Base-by-base conservation (phyloP, 2,888 invertebrate genomes). In the Nebria brevicollis region DNA sequence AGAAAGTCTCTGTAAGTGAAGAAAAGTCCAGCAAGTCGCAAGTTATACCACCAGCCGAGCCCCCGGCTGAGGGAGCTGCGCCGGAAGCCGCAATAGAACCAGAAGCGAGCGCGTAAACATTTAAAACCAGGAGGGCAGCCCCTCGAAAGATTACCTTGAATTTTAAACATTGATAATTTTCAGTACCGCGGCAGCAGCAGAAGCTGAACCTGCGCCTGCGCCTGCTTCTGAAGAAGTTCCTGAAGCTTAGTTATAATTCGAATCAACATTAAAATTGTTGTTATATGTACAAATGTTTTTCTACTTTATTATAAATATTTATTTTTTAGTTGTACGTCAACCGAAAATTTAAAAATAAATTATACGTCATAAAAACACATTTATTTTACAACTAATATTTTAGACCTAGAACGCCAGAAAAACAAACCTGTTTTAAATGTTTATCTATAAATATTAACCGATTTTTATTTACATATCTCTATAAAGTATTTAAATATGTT, bases 181-280 rank as follows among this genome's bases (percentile, higher is more conserved):
- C 68, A 68, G 68, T n/a, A 20, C 68, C 26, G 26, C 13, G 68
- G 73, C 68, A 68, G 82, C 72, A 75, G 82, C 15, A 26, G 82
- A 73, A 20, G 20, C 15, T 25, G 82, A 41, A 75, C 11, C 75
- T 13, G n/a, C 77, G 25, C 68, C 78, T 43, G 82, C 76, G 41
- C 72, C 80, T n/a, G 81, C 76, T 1, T 80, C 20, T 42, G 83
- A 81, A 83, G 74, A 41, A 73, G 77, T 72, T 11, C 68, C 41
- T 11, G 68, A 66, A 26, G 81, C 66, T 11, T 75, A 81, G 13
- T 8, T 54, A 54, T 54, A 7, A 54, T 54, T 54, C 7, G 54
- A 54, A 54, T 54, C 11, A 54, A 54, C 54, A 66, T 76, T 34
- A 66, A 10, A 66, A 41, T 66, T 76, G 64, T 76, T 76, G 13